Conservation (phyloP, 2,113 vertebrate species). For the Panurus biarmicus region DNA sequence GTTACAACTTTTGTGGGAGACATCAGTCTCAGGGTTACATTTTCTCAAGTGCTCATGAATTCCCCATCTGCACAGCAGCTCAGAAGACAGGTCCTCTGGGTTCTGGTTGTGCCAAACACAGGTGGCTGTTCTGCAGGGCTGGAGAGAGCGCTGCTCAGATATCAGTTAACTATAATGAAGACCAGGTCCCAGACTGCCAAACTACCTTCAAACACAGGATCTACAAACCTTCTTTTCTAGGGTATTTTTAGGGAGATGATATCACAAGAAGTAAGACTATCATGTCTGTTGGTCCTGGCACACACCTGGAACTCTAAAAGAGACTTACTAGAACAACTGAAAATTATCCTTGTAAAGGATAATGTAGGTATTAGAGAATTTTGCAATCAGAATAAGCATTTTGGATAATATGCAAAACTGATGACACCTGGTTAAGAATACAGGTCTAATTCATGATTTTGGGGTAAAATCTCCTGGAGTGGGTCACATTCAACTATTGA, state of each 20-base stretch:
- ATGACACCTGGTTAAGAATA: not conserved
- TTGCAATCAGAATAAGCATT: not conserved
- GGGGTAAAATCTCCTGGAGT: not conserved
- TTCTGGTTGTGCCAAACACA: not conserved
- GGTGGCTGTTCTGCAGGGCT: not conserved
- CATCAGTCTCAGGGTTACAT: not conserved
- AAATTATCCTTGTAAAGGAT: not conserved
- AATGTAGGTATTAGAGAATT: not conserved
- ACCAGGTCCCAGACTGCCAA: not conserved
- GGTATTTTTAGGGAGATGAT: not conserved
- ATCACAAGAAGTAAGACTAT: not conserved
- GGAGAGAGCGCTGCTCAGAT: not conserved
- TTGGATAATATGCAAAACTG: not conserved
- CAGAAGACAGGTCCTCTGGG: not conserved
- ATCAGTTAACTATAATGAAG: not conserved
- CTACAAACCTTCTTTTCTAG: not conserved
- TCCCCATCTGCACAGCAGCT: not conserved
- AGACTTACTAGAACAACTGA: not conserved
- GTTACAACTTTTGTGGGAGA: not conserved
- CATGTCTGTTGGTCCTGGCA: fast-evolving
- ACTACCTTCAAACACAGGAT: not conserved
- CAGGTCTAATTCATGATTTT: not conserved
- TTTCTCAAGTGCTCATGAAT: not conserved
- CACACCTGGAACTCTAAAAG: not conserved
- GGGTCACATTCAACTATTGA: not conserved